Evolutionary conservation across 2,113 vertebrate species (phyloP).

Genomic region (Neogobius melanostomus): DNA sequence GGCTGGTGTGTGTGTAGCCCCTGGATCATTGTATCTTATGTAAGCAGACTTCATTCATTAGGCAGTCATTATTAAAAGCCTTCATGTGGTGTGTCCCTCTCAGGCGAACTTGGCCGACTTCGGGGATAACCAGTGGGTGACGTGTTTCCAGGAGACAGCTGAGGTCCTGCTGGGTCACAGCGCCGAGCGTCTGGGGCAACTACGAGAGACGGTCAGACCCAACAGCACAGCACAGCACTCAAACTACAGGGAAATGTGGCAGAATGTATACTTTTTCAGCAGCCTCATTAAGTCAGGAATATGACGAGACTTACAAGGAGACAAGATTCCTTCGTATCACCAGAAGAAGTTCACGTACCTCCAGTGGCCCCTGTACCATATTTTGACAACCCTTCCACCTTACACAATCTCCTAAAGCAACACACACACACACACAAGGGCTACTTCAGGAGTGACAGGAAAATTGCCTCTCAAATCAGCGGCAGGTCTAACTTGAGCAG

Average conservation of each 20-base stretch:
- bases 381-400: background rate
- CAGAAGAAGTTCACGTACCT: background rate
- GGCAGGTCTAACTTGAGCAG: constrained; percentile 17
- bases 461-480: constrained; percentile 17
- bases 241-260: background rate
- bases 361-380: background rate
- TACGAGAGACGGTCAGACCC: constrained; percentile 85
- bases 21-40: constrained; percentile 8
- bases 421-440: background rate
- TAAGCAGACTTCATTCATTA: background rate
- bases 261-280: too few species aligned
- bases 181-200: constrained; percentile 81
- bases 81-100: constrained; percentile 42
- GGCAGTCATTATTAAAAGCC: constrained; percentile 25
- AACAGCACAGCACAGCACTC: constrained; percentile 9
- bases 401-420: background rate
- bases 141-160: constrained; percentile 91
- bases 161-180: constrained; percentile 87
- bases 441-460: constrained; percentile 10
- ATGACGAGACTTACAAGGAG: background rate
- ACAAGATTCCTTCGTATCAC: too few species aligned
- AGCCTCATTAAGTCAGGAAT: background rate
- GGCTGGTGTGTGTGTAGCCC: background rate
- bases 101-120: constrained; percentile 91
- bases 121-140: constrained; percentile 91